These are phyloP conservation scores for Caenorhabditis brenneri DNA, from an alignment of 1,140 invertebrate species.

Conservation along the genomic window DNA sequence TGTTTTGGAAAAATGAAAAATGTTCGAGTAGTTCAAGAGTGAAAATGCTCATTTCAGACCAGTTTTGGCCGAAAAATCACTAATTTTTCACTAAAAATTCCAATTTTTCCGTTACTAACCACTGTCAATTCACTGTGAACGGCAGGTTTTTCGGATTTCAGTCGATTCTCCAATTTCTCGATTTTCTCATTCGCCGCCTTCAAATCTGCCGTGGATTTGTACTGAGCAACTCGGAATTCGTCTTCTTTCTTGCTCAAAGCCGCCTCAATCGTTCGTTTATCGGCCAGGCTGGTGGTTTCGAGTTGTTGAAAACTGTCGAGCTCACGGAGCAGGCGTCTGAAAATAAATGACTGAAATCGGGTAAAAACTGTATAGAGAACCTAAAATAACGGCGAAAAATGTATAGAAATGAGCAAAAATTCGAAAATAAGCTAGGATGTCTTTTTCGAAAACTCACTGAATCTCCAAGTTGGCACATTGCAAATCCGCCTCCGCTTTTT, in stretches of 20 bases:
- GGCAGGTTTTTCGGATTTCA: not conserved
- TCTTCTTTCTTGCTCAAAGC: not conserved
- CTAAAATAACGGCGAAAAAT: too few species aligned
- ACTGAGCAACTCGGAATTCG: not conserved
- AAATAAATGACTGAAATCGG: not conserved
- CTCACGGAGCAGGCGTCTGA: not conserved
- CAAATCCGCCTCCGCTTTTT: not conserved
- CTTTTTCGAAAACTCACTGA: too few species aligned
- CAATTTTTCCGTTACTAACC: too few species aligned
- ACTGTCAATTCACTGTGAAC: not conserved
- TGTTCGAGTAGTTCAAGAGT: too few species aligned
- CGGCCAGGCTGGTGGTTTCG: not conserved
- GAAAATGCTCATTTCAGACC: too few species aligned
- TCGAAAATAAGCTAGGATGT: too few species aligned
- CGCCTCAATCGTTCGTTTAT: not conserved
- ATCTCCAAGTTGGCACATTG: not conserved
- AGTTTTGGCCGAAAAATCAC: too few species aligned
- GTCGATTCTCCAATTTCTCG: not conserved
- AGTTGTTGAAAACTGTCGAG: not conserved
- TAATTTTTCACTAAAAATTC: too few species aligned
- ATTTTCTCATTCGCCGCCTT: not conserved
- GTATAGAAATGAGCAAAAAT: too few species aligned
- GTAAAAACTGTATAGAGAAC: not conserved
- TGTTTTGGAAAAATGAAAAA: too few species aligned
- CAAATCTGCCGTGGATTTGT: not conserved